Conservation (phyloP, 1,140 invertebrate species). For the Pomacea maculata region DNA sequence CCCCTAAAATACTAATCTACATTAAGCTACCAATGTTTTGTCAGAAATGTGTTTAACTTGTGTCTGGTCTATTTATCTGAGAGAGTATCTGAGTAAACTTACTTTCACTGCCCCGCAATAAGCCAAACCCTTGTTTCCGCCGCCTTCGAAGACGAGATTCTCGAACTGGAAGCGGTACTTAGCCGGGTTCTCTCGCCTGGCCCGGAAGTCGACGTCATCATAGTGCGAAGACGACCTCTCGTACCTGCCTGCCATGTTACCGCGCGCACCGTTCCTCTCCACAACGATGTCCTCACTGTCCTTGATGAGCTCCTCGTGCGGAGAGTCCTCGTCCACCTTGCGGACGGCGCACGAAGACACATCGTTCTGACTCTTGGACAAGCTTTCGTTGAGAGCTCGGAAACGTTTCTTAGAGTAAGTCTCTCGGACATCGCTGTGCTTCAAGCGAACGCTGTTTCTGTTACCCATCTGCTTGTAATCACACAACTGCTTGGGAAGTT, state of each 20-base stretch:
- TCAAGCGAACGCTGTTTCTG: too few species aligned
- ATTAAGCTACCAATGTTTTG: not conserved
- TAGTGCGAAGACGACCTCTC: conserved; percentile 19
- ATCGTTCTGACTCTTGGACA: not conserved
- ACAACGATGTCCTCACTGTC: not conserved
- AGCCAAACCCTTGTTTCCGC: conserved; percentile 46
- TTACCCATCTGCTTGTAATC: too few species aligned
- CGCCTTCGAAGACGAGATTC: conserved; percentile 53
- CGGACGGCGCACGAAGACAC: not conserved
- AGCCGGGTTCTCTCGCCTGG: conserved; percentile 25
- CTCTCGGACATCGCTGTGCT: too few species aligned
- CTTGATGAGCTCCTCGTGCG: not conserved
- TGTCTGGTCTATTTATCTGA: not conserved
- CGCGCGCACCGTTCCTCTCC: not conserved
- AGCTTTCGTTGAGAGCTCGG: not conserved
- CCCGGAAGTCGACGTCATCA: conserved; percentile 30
- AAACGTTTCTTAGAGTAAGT: too few species aligned
- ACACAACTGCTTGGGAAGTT: too few species aligned
- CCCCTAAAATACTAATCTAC: not conserved
- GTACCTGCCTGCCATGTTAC: not conserved
- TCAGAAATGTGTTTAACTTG: not conserved
- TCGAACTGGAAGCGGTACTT: conserved; percentile 46
- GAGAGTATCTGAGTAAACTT: not conserved
- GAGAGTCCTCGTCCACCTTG: not conserved
- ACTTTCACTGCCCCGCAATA: conserved; percentile 43